A percentile compares a stretch with the other conserved stretches of the same genome.
Conservation (phyloP, 2,797 vertebrate genomes). For the Garrulus glandarius region DNA sequence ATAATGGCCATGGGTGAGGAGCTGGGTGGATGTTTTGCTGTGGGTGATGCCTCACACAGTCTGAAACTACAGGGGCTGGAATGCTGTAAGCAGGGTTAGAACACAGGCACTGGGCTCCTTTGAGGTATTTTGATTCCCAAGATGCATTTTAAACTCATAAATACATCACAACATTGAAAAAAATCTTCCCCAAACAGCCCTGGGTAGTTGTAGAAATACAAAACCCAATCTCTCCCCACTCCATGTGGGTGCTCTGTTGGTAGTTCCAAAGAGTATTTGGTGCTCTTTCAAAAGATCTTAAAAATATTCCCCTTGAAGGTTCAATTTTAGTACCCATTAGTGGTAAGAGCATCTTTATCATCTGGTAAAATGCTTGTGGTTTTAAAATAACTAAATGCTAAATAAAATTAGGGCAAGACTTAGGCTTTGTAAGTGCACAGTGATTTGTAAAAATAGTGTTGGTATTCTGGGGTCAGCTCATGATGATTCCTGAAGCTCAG, state of each 20-base stretch:
- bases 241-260: neutral
- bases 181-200: neutral
- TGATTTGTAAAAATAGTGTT: neutral
- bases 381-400: neutral
- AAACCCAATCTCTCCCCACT: neutral
- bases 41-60: neutral
- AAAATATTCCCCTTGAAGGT: neutral
- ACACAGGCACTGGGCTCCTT: neutral
- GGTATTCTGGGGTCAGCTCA: neutral
- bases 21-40: neutral
- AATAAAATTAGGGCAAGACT: neutral
- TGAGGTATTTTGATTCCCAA: neutral
- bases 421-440: neutral
- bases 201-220: neutral
- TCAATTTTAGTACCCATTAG: neutral
- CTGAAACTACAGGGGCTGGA: neutral
- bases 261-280: neutral
- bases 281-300: neutral
- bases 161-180: neutral
- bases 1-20: neutral
- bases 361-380: neutral
- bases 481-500: neutral
- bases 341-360: neutral
- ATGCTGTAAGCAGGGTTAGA: neutral
- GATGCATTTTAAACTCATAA: neutral